Base-by-base conservation (phyloP, 1,140 invertebrate genomes). In the Drosophila malerkotliana region DNA sequence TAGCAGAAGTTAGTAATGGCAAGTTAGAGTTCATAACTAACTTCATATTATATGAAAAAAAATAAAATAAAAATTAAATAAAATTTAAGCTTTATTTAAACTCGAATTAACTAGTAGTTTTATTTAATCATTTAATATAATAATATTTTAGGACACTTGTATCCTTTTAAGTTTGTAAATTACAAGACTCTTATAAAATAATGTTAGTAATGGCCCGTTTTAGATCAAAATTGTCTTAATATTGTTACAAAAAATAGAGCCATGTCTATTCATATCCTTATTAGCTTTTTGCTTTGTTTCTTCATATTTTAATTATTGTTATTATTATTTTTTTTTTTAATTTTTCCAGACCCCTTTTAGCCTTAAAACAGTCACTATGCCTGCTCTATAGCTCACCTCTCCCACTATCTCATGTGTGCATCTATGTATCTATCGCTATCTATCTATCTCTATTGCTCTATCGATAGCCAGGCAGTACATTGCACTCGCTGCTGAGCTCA, bases 401-500 rank as follows among this genome's bases (percentile, higher is more conserved):
- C 26, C 57, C 54, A 12, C 55, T 37, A 54, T 75, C 15, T 49
- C 61, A 24, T 45, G 49, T 51, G 47, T 21, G 66, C 34, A 10
- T 47, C 51, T 57, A n/a, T n/a, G n/a, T n/a, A 69, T 54, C 60
- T 72, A 32, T 68, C 21, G 21, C 21, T 21, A 48, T 54, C 54
- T 72, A 32, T 68, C 55, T 61, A 73, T 63, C 68, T 79, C 26
- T 60, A 34, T 58, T 45, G 61, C 62, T 55, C 51, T 77, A 71
- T 57, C 63, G 56, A 56, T 68, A 30, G 24, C 10, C 21, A 44
- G n/a, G 34, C 61, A 62, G 82, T 73, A 49, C 83, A 88, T 79
- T 87, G 82, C 79, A 87, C 82, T 83, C 75, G 51, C 57, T 49
- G 72, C 69, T 71, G 72, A 62, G 66, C 59, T 66, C 47, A 61